A percentile compares a stretch with the other conserved stretches of the same genome.
Conservation (phyloP, 2,797 vertebrate genomes). For the Crax fasciolata region DNA sequence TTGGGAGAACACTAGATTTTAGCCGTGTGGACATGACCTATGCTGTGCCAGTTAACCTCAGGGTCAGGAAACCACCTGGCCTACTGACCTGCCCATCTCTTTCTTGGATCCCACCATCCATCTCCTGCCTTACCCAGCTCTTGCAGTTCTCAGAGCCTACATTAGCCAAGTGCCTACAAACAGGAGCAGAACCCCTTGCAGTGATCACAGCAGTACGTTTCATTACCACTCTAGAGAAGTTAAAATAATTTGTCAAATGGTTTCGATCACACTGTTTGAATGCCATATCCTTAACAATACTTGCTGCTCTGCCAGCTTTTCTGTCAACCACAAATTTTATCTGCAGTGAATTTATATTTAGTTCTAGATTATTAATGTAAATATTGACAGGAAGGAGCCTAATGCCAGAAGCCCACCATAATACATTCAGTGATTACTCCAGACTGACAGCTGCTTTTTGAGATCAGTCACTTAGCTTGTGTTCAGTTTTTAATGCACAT, state of each 20-base stretch:
- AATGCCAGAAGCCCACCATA: slow-evolving; percentile 42
- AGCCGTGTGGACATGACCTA: rapidly evolving
- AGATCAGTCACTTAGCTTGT: not conserved
- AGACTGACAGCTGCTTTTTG: slow-evolving; percentile 44
- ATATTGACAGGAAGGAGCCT: slow-evolving; percentile 30
- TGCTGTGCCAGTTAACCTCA: not conserved
- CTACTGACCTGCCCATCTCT: not conserved
- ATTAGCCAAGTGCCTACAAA: not conserved
- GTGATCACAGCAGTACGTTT: not conserved
- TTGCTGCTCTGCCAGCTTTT: not conserved
- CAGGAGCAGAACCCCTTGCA: not conserved
- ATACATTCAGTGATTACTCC: slow-evolving; percentile 23
- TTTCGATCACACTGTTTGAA: not conserved
- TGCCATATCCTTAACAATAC: not conserved
- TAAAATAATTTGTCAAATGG: not conserved
- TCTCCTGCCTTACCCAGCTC: not conserved
- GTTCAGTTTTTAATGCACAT: not conserved
- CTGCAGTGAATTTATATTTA: slow-evolving; percentile 39
- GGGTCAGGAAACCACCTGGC: not conserved
- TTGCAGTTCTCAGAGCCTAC: not conserved
- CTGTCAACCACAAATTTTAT: not conserved
- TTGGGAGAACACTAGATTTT: not conserved
- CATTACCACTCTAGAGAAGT: not conserved
- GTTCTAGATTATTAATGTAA: slow-evolving; percentile 20
- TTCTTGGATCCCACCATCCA: not conserved